Base-by-base conservation (phyloP, 2,113 vertebrate genomes). In the Callipepla squamata region DNA sequence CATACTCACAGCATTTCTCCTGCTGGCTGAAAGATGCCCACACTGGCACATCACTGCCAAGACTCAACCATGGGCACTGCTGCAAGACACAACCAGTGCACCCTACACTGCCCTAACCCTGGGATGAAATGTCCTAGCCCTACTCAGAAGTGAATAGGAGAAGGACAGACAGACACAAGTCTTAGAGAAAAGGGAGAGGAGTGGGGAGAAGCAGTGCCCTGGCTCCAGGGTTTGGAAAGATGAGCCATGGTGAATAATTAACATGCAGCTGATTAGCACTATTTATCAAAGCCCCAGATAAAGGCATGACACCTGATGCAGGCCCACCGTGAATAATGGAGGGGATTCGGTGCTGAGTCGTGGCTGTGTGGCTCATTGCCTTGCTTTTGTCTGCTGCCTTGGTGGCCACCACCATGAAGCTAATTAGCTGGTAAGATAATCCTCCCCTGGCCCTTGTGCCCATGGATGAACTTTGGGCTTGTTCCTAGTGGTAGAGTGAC, bases 381-480 rank as follows among this genome's bases (percentile, higher is more conserved):
- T 75, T 57, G 36, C 61, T 80, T 80, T 84, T 87, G 55, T 96
- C 63, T 67, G 55, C 55, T 6, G 47, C 15, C 26, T 14, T 20
- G 0, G n/a, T 13, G 63, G 74, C 32, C 32, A 79, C n/a, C 75
- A 30, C 2, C 61, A 23, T 30, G 38, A 57, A 20, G 76, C 28
- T 90, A 12, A 90, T 95, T 86, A 87, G 51, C 20, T 7, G 45
- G 95, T 82, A 96, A 95, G 8, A 1, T 1, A 82, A 95, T 95
- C 92, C 40, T 34, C 3, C 20, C 9, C 38, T 2, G n/a, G 58
- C 36, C 45, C 22, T 4, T 2, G 53, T 21, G 9, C 57, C 30
- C 63, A 55, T 3, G 0, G 53, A 42, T 57, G 44, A 26, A 58
- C 20, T 32, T 7, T 6, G 18, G 22, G 9, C 30, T 40, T 36